Evolutionary conservation across 2,113 vertebrate species (phyloP).

Genomic region (Labeo catla): DNA sequence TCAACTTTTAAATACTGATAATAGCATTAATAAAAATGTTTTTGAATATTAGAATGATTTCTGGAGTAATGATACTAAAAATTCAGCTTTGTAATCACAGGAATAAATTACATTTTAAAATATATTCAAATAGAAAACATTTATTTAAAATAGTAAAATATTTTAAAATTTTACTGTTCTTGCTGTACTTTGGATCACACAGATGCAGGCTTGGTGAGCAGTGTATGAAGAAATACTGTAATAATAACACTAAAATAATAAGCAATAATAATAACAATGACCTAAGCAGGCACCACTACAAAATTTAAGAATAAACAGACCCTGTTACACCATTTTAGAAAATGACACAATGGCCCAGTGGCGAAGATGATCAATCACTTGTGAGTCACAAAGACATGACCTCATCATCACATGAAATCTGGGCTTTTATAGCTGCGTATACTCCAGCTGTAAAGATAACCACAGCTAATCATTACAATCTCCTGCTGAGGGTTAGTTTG

Average conservation of each 20-base stretch:
- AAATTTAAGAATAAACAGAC: slow-evolving; percentile 5
- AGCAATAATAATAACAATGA: neutral
- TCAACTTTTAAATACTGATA: no score
- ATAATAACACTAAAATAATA: neutral
- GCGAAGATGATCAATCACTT: slow-evolving; percentile 25
- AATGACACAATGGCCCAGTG: slow-evolving; percentile 32
- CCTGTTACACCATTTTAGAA: slow-evolving; percentile 27
- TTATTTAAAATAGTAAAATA: no score
- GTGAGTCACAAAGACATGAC: slow-evolving; percentile 19
- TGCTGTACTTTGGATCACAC: no score
- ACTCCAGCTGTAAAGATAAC: slow-evolving; percentile 15
- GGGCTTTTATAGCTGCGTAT: slow-evolving; percentile 9
- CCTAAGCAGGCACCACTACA: neutral
- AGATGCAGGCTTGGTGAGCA: no score
- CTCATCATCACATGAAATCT: slow-evolving; percentile 32
- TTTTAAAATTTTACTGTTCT: no score
- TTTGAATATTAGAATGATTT: no score
- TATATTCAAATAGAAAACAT: no score
- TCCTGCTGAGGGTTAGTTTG: neutral
- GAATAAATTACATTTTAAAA: no score
- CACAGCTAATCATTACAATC: slow-evolving; percentile 13
- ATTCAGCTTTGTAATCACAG: no score
- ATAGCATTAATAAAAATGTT: no score
- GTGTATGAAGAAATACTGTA: neutral
- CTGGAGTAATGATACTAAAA: no score